Base-by-base conservation (phyloP, 1,140 invertebrate species). In the Sinella curviseta region DNA sequence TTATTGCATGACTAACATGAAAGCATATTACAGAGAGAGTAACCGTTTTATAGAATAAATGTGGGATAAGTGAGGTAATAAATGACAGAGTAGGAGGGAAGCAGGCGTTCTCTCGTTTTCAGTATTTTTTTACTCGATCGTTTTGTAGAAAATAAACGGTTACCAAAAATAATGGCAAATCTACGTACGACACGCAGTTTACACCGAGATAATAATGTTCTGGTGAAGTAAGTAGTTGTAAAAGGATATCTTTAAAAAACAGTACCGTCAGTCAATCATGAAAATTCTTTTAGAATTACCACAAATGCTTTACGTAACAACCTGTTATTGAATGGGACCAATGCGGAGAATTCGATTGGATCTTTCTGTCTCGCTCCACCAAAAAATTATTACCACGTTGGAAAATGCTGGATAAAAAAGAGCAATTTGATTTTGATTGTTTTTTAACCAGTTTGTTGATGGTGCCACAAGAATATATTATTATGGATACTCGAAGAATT, bases 11-110 rank as follows among this genome's bases (percentile, higher is more conserved):
- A n/a, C n/a, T n/a, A n/a, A n/a, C n/a, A n/a, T n/a, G n/a, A n/a
- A n/a, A n/a, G n/a, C n/a, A n/a, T n/a, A n/a, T n/a, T n/a, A n/a
- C n/a, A n/a, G n/a, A n/a, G n/a, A n/a, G 55, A 48, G 17, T 8
- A 48, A 48, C 39, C 8, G 24, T 60, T n/a, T n/a, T 60, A 60
- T 60, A 24, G 24, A 60, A 60, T 60, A 60, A 17, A 60, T n/a
- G n/a, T n/a, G n/a, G n/a, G n/a, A n/a, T n/a, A 24, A 60, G 55
- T 60, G 3, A 26, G 24, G 55, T 60, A 60, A 60, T 60, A 60
- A 60, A 60, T 60, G 55, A 60, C 55, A 60, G 55, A 60, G 55
- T 8, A 60, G 55, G 55, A 60, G 55, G 55, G 55, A 60, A 60
- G 3, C 14, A 60, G 55, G 55, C 55, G 55, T 60, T 60, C 55